Evolutionary conservation across 2,797 vertebrate genomes (phyloP).

Genomic region (Mus caroli): DNA sequence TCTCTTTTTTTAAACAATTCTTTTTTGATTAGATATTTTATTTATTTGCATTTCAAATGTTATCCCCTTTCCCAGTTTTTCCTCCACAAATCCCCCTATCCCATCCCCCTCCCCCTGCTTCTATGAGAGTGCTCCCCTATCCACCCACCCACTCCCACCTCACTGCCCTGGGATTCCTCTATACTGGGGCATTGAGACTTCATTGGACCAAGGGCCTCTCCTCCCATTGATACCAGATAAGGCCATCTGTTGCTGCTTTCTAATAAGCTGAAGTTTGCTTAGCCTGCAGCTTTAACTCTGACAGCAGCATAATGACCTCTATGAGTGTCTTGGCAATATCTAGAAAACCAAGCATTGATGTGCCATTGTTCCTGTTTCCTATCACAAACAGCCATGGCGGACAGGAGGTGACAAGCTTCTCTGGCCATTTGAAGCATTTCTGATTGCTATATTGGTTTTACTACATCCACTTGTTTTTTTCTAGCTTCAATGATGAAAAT

Average conservation of each 20-base stretch:
- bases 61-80: no score
- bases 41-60: no score
- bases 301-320: neutral
- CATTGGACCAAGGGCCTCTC: no score
- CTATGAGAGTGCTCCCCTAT: no score
- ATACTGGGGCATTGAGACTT: no score
- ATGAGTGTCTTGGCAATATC: neutral
- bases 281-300: neutral
- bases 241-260: neutral
- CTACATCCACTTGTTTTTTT: neutral
- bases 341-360: neutral
- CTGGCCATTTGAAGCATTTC: neutral
- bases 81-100: no score
- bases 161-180: no score
- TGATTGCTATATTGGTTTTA: neutral
- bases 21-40: no score
- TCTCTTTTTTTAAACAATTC: neutral
- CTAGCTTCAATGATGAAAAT: neutral
- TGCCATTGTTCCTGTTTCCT: neutral
- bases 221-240: no score
- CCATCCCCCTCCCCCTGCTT: no score
- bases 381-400: neutral
- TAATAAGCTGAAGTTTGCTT: neutral
- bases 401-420: neutral
- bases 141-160: no score